A percentile compares a stretch with the other conserved stretches of the same genome.
phyloP scores from a whole-genome alignment of 2,797 vertebrate genomes.

The Glossophaga mutica region DNA sequence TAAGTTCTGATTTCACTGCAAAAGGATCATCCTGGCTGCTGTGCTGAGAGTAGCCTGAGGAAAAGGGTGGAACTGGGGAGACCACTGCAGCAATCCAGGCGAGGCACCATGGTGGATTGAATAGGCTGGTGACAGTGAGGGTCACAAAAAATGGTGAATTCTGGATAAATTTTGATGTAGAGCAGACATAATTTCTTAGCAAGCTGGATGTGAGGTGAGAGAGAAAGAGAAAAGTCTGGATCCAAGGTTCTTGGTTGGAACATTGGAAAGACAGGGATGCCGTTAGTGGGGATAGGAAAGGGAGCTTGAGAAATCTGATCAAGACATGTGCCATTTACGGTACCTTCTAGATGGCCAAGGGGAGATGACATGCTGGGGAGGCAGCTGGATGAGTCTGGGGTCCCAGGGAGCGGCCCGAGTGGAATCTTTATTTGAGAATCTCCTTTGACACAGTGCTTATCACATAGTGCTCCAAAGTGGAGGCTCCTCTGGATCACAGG shows the following conservation, averaged over 20 bases:
- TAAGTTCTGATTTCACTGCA: neutral
- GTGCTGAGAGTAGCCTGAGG: neutral
- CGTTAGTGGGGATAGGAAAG: neutral
- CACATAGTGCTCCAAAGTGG: neutral
- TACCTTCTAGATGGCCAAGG: neutral
- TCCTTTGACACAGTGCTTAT: neutral
- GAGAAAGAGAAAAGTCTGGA: neutral
- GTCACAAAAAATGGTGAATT: neutral
- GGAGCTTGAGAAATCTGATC: neutral
- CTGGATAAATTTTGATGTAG: neutral
- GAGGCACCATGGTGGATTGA: neutral
- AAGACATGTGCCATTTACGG: neutral
- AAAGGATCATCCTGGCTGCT: neutral
- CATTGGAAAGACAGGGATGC: neutral
- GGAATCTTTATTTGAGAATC: neutral
- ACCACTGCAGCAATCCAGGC: neutral
- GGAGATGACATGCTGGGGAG: neutral
- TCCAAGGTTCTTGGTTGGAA: neutral
- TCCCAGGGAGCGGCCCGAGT: neutral
- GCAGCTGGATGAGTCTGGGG: neutral
- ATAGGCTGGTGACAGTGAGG: neutral
- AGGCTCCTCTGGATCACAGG: neutral
- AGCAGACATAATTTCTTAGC: neutral
- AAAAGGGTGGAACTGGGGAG: neutral
- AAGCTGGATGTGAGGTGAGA: neutral